Percentiles rank a stretch among this genome's conserved stretches.
phyloP scores from a whole-genome alignment of 2,113 vertebrate species.

The Melanerpes formicivorus region DNA sequence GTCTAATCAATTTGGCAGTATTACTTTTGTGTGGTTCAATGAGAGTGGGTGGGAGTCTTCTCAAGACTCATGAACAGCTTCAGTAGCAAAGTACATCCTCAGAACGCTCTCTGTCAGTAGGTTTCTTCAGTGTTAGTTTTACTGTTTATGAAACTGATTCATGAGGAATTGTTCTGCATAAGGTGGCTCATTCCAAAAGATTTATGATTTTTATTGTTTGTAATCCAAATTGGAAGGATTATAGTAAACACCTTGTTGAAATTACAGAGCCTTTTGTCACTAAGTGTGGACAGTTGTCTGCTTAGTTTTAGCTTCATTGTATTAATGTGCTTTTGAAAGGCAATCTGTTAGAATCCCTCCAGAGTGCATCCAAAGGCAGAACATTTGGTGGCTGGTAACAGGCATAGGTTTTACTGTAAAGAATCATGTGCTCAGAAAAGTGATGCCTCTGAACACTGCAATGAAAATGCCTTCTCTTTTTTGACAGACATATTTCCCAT shows the following conservation, averaged over 20 bases:
- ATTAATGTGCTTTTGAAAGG: conserved; percentile 5
- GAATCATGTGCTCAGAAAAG: conserved; percentile 5
- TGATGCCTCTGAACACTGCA: neutral
- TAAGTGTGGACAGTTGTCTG: neutral
- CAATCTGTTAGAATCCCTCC: neutral
- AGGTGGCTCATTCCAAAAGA: neutral
- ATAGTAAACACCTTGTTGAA: neutral
- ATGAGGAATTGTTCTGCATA: neutral
- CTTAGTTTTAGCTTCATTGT: neutral
- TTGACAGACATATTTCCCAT: neutral
- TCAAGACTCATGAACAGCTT: neutral
- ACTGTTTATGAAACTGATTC: neutral
- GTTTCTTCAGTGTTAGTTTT: neutral
- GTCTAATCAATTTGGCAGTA: neutral
- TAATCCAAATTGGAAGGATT: neutral
- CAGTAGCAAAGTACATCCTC: neutral
- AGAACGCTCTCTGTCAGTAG: neutral
- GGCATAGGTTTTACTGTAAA: neutral
- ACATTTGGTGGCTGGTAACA: neutral
- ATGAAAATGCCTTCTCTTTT: neutral
- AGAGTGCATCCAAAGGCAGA: neutral
- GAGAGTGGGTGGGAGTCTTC: neutral
- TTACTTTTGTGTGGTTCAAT: neutral
- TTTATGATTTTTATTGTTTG: neutral
- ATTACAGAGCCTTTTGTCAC: neutral